These are phyloP conservation scores for Rhinichthys klamathensis DNA, from an alignment of 2,113 vertebrate species.

Conservation along the genomic window DNA sequence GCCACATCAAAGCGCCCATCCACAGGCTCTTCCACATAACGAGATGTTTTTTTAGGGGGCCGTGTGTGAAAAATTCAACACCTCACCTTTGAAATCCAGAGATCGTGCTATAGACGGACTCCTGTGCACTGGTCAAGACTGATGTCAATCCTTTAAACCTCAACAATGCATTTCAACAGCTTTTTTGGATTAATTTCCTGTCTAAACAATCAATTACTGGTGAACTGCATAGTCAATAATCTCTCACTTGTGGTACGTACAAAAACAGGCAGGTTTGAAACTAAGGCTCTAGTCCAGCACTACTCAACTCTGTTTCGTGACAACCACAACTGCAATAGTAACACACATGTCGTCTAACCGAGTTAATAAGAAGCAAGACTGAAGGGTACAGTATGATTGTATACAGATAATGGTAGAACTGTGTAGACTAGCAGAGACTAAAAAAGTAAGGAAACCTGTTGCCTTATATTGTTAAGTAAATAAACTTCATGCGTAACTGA, in stretches of 20 bases:
- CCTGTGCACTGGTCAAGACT: background rate
- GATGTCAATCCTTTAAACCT: background rate
- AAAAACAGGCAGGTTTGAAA: background rate
- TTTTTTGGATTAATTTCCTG: background rate
- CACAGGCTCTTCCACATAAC: constrained; percentile 5
- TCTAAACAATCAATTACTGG: background rate
- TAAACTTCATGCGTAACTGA: too few species aligned
- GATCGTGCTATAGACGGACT: background rate
- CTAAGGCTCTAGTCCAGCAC: background rate
- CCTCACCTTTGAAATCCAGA: background rate
- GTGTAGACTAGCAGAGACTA: background rate
- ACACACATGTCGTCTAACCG: background rate
- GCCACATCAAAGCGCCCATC: background rate
- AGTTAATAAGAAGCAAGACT: background rate
- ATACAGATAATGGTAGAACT: background rate
- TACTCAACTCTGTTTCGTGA: background rate
- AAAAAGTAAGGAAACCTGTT: too few species aligned
- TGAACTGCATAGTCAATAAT: constrained; percentile 8
- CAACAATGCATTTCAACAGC: constrained; percentile 11
- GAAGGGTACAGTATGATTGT: background rate
- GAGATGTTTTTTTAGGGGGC: background rate
- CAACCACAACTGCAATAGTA: background rate
- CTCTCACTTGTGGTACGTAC: background rate
- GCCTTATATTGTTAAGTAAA: too few species aligned
- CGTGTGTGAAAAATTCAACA: background rate